Evolutionary conservation across 2,797 vertebrate genomes (phyloP).

Genomic region (Acipenser ruthenus): DNA sequence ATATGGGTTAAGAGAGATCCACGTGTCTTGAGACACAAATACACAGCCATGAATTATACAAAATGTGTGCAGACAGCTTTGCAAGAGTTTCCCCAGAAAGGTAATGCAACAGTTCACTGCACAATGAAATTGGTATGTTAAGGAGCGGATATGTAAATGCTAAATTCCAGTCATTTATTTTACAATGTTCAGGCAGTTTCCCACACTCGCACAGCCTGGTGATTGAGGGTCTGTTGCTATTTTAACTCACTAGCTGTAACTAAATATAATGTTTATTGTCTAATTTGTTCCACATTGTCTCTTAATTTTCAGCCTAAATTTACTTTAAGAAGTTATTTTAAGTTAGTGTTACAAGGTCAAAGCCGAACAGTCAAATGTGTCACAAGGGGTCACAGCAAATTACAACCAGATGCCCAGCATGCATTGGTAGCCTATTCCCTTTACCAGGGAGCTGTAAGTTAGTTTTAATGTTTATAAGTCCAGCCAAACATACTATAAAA

Average conservation of each 20-base stretch:
- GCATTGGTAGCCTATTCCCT: too few species aligned
- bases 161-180: neutral
- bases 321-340: slow-evolving; percentile 17
- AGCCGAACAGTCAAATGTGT: slow-evolving; percentile 7
- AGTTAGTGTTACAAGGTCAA: slow-evolving; percentile 6
- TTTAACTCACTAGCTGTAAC: slow-evolving; percentile 8
- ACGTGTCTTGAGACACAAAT: too few species aligned
- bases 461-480: neutral
- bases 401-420: slow-evolving; percentile 29
- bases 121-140: too few species aligned
- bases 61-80: too few species aligned
- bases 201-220: neutral
- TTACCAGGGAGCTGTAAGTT: neutral
- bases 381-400: slow-evolving; percentile 20
- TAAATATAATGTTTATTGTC: slow-evolving; percentile 19
- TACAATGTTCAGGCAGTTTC: neutral
- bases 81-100: too few species aligned
- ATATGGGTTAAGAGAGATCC: too few species aligned
- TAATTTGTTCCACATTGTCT: slow-evolving; percentile 20
- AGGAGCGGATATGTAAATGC: neutral
- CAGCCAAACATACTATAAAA: too few species aligned
- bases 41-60: too few species aligned
- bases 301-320: slow-evolving; percentile 16
- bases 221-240: neutral
- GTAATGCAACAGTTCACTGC: too few species aligned